These are phyloP conservation scores for Ophion ventricosus DNA, from an alignment of 2,888 invertebrate species.

Conservation along the genomic window DNA sequence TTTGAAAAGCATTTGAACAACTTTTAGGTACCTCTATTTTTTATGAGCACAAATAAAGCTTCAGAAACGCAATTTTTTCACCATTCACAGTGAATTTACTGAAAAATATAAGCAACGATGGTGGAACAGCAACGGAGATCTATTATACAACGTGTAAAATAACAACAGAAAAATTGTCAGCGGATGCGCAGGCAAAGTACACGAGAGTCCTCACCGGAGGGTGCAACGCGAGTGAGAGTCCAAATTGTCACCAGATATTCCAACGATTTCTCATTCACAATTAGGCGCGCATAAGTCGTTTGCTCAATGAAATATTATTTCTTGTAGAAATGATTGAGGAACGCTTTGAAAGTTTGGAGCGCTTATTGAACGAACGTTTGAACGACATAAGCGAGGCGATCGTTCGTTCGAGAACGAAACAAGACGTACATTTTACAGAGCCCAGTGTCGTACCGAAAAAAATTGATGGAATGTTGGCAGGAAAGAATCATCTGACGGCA, in stretches of 20 bases:
- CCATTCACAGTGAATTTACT: slow-evolving; percentile 42
- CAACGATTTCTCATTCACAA: background rate
- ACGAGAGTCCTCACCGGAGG: slow-evolving; percentile 81
- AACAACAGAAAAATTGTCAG: slow-evolving; percentile 80
- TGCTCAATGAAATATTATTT: slow-evolving; percentile 3
- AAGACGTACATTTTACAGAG: background rate
- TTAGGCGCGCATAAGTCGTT: too few species aligned
- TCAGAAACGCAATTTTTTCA: slow-evolving; percentile 3
- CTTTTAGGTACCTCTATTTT: background rate
- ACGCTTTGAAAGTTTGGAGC: slow-evolving; percentile 72
- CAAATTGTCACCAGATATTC: background rate
- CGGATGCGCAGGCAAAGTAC: slow-evolving; percentile 81
- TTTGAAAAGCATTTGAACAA: too few species aligned
- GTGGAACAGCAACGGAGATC: slow-evolving; percentile 77
- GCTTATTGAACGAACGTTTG: slow-evolving; percentile 68
- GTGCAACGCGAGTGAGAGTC: slow-evolving; percentile 78
- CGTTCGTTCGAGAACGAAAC: slow-evolving; percentile 24
- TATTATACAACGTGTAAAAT: slow-evolving; percentile 81
- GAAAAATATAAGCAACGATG: slow-evolving; percentile 49
- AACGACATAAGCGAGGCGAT: slow-evolving; percentile 69
- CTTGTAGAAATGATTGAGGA: slow-evolving; percentile 74
- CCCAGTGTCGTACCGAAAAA: background rate
- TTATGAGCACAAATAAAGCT: background rate
- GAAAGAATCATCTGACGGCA: background rate
- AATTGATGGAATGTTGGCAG: background rate